Base-by-base conservation (phyloP, 2,888 invertebrate species). In the Argyra leucocephala region DNA sequence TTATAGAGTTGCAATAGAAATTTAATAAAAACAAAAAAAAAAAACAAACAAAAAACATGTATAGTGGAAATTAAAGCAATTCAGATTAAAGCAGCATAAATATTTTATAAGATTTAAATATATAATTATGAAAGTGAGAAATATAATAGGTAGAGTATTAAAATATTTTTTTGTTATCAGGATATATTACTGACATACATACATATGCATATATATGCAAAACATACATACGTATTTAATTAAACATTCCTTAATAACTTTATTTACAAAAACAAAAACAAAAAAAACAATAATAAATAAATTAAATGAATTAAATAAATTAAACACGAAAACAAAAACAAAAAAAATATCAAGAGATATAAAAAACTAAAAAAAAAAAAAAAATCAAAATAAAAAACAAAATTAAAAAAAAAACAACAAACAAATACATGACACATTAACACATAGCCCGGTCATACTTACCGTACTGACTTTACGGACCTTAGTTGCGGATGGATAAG, bases 391-490 rank as follows among this genome's bases (percentile, higher is more conserved):
- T 63, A 58, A 23, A 22, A 31, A 63, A 10, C 22, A 21, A n/a
- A 59, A 57, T 62, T 12, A 59, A 65, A 66, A 65, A 67, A 62
- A 70, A 66, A 26, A 68, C 70, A 73, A 69, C 68, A 64, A 69
- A 72, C 71, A 66, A 67, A 70, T 67, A 68, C 48, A 69, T 67
- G 66, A 69, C 66, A 70, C 69, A 65, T 70, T 73, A 73, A 72
- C 73, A 72, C 71, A 73, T 71, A 73, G 74, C 74, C 73, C 74
- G 74, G 74, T 72, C 74, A 78, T 83, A 89, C 89, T 90, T 88
- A 91, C 90, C 87, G 91, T 88, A 86, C 91, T 91, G 86, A 93
- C 93, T 89, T 93, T 94, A 84, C 93, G 88, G 78, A 87, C 86
- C 84, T 88, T 88, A 78, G 83, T 81, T 75, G 82, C 81, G 67